Conservation (phyloP, 2,888 invertebrate genomes). For the Myathropa florea region DNA sequence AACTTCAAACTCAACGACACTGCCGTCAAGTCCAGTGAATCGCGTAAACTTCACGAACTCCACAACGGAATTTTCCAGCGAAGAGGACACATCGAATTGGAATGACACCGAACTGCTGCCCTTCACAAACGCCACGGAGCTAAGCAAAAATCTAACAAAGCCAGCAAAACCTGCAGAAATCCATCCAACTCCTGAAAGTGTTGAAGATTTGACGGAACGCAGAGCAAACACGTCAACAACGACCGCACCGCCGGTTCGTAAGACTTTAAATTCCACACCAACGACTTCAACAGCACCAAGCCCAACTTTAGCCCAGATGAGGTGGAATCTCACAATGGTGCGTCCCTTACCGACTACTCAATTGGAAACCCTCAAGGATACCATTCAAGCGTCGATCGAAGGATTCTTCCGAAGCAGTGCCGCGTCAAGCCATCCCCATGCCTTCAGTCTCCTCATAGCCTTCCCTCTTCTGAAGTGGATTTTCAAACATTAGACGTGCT, state of each 20-base stretch:
- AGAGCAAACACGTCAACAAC: no score
- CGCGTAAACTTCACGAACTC: not conserved
- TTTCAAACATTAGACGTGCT: slow-evolving; percentile 31
- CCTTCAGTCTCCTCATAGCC: slow-evolving; percentile 23
- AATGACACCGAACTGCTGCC: not conserved
- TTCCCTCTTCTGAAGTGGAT: slow-evolving; percentile 22
- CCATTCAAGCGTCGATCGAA: not conserved
- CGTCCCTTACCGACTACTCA: not conserved
- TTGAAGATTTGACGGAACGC: not conserved
- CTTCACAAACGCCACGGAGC: not conserved
- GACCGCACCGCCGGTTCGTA: no score
- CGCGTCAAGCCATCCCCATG: not conserved
- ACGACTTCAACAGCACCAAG: not conserved
- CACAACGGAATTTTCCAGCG: not conserved
- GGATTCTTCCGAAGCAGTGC: slow-evolving; percentile 17
- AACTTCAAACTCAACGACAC: no score
- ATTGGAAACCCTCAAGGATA: not conserved
- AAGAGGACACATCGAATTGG: not conserved
- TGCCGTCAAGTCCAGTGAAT: not conserved
- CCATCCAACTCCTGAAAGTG: not conserved
- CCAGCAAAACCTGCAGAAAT: not conserved
- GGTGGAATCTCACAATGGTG: not conserved
- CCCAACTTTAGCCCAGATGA: not conserved
- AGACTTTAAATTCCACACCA: no score
- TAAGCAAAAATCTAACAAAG: not conserved